A percentile compares a stretch with the other conserved stretches of the same genome.
Conservation (phyloP, 2,888 invertebrate genomes). For the Drosophila rellima region DNA sequence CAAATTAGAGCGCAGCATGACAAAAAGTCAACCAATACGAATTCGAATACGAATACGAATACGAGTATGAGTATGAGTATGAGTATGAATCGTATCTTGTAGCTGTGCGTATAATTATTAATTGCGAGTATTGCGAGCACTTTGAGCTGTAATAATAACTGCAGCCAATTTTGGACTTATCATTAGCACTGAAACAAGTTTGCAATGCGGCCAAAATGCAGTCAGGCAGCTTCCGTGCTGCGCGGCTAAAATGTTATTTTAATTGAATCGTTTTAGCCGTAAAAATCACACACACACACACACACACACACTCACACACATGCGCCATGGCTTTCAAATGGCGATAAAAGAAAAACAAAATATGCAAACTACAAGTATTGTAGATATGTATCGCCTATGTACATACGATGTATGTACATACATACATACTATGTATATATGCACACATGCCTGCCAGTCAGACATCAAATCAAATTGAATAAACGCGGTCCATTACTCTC, state of each 20-base stretch:
- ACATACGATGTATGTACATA: conserved; percentile 2
- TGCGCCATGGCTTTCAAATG: conserved; percentile 57
- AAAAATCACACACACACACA: conserved; percentile 48
- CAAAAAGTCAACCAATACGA: conserved; percentile 62
- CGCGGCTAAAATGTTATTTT: conserved; percentile 60
- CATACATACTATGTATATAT: neutral
- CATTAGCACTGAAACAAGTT: conserved; percentile 53
- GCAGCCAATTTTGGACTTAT: conserved; percentile 62
- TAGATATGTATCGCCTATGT: conserved; percentile 2
- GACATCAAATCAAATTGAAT: conserved; percentile 80
- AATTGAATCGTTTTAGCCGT: conserved; percentile 63
- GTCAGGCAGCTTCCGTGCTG: conserved; percentile 77
- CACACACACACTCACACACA: conserved; percentile 40
- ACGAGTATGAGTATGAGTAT: conserved; percentile 9
- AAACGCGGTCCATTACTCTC: conserved; percentile 72
- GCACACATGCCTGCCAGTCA: conserved; percentile 51
- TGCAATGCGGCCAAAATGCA: conserved; percentile 58
- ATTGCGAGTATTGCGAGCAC: conserved; percentile 51
- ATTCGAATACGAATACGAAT: conserved; percentile 14
- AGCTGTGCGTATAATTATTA: conserved; percentile 73
- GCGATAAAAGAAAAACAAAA: conserved; percentile 46
- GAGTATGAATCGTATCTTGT: conserved; percentile 14
- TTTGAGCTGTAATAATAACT: conserved; percentile 28
- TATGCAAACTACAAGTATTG: conserved; percentile 50
- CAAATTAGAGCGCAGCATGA: conserved; percentile 69